A percentile compares a stretch with the other conserved stretches of the same genome.
These are phyloP conservation scores for Teleiodes luculella DNA, from an alignment of 2,888 invertebrate species.

Conservation along the genomic window DNA sequence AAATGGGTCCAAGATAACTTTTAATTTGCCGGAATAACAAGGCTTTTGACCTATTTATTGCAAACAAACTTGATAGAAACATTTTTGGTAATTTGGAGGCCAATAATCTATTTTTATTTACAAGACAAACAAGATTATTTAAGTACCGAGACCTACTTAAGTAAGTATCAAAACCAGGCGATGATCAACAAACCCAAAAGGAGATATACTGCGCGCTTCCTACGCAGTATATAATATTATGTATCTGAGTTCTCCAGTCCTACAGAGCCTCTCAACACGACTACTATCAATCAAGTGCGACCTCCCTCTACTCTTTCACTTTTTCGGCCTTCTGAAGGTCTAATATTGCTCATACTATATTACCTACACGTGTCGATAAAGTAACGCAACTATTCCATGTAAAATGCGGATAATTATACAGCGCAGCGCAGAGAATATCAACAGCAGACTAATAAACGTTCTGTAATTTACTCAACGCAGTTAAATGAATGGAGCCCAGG, in stretches of 20 bases:
- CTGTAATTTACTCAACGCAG: neutral
- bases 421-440: neutral
- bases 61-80: no score
- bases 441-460: neutral
- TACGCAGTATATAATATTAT: no score
- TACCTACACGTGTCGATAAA: neutral
- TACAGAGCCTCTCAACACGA: constrained; percentile 1
- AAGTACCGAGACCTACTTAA: no score
- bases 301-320: constrained; percentile 13
- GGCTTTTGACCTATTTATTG: no score
- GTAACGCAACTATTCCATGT: no score
- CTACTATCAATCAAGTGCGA: constrained; percentile 7
- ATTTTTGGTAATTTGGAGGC: no score
- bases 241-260: neutral
- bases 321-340: constrained; percentile 9
- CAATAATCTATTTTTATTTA: no score
- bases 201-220: neutral
- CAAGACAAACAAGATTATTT: no score
- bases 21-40: no score
- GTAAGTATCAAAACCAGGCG: no score
- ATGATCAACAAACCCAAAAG: neutral
- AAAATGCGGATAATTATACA: neutral
- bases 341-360: neutral
- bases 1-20: no score
- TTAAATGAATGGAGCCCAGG: neutral